Conservation (phyloP, 2,113 vertebrate species). For the Ia io region DNA sequence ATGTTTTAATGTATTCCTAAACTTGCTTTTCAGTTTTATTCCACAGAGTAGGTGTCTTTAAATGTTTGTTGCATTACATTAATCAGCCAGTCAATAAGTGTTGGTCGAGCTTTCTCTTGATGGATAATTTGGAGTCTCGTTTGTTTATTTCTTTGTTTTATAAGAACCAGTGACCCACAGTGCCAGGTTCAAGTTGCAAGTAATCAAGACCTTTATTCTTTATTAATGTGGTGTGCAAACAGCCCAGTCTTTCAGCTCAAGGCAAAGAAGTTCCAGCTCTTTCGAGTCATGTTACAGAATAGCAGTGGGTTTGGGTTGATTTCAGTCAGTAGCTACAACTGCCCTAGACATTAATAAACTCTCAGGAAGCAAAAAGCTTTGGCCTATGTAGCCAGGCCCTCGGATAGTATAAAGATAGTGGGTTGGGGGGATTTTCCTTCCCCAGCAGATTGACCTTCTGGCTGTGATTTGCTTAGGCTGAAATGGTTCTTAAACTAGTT, state of each 20-base stretch:
- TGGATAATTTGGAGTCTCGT: not conserved
- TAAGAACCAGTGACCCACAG: not conserved
- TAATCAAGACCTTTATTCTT: not conserved
- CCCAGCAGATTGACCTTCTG: not conserved
- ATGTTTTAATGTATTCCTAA: not conserved
- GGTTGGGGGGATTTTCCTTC: not conserved
- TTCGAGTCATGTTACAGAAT: not conserved
- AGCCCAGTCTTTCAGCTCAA: not conserved
- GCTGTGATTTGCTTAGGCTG: not conserved
- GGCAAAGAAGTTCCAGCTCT: not conserved
- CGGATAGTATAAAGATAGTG: not conserved
- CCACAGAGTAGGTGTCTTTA: not conserved
- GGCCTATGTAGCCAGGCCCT: not conserved
- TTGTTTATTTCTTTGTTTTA: not conserved
- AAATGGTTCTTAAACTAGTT: conserved; percentile 30
- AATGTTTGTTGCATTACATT: not conserved
- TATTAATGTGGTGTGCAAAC: not conserved
- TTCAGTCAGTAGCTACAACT: not conserved
- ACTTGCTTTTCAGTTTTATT: not conserved
- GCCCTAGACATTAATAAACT: not conserved
- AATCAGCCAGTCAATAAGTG: not conserved
- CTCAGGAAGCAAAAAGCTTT: not conserved
- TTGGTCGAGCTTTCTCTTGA: not conserved
- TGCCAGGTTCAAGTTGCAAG: not conserved
- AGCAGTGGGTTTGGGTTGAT: not conserved